Evolutionary conservation across 2,113 vertebrate genomes (phyloP), one percentile per base, ranked within the genome.

Genomic region (Syngnathus scovelli): DNA sequence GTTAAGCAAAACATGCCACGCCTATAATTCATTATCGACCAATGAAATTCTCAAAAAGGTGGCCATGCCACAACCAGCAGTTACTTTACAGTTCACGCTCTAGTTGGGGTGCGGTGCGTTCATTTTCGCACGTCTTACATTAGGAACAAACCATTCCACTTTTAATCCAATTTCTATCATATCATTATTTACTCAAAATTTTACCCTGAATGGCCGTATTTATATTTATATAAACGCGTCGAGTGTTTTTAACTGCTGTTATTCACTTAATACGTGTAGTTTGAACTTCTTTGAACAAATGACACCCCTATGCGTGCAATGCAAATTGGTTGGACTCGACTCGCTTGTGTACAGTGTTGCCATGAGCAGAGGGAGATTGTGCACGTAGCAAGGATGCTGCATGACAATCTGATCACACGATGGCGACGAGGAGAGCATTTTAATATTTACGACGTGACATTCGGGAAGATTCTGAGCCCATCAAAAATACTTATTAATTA

Each of bases 101-200:
- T 89, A 90, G 91, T 83, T 90, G 90, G 91, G 91, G 91, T 91
- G 93, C 91, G 90, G 94, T 84, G 93, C 94, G 95, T 96, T 96
- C 94, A 82, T 80, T 94, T 95, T 87, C 92, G 95, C 95, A 96
- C 95, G 95, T 96, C 94, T 87, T 92, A 92, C 91, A 91, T 92
- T 86, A 84, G 92, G 94, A 92, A 89, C 75, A 82, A 93, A 94
- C 95, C 91, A 93, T 91, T 93, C 1, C 48, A 19, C 16, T 36
- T 38, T 38, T 7, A 54, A 37, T 33, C 10, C 21, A 13, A n/a
- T 51, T 37, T 54, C 37, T 8, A 38, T 15, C 5, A 39, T n/a
- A 36, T 52, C 3, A 66, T 3, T 38, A 9, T 37, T 52, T 5
- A 38, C 19, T 3, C 4, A 1, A 1, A 27, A 44, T 46, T 6